Evolutionary conservation across 1,140 invertebrate genomes (phyloP), one percentile per base, ranked within the genome.

Genomic region (Ceratosolen solmsi): DNA sequence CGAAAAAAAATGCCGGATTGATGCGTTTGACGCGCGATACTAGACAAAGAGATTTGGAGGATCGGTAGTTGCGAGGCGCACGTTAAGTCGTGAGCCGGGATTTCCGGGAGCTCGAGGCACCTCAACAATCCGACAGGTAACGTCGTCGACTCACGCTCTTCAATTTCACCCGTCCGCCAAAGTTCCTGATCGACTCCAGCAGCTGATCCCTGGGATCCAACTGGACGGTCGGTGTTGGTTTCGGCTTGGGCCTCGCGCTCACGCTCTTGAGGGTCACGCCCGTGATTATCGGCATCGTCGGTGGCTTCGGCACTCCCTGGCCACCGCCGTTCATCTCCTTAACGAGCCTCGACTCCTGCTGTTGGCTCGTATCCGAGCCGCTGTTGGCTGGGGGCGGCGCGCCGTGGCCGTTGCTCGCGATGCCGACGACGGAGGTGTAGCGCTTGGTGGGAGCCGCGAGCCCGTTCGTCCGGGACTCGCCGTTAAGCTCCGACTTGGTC

Each of bases 171-270:
- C 91, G 92, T 17, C 94, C 94, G 0, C 94, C 93, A 85, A 96
- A 96, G 85, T 93, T 94, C 83, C 95, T 90, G 82, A 96, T 96
- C 13, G 95, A 94, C n/a, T 94, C 92, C 84, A 96, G 88, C 11
- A 96, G 88, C 84, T 94, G 92, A 80, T 95, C 93, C 58, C 95
- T 92, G 1, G 94, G 92, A 87, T 96, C 94, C 9, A 86, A 68
- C 51, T 91, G 80, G 30, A 84, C 79, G 36, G 86, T 84, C 1
- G 41, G 17, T 2, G n/a, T n/a, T n/a, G 27, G 60, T 83, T 86
- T 87, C 22, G 85, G 87, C 75, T 89, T 88, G 4, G 85, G 88
- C 71, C 82, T 88, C 51, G 84, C 79, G 56, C 82, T 88, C 17
- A 86, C 78, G 68, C 86, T 91, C 78, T 93, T 92, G 79, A 92